Base-by-base conservation (phyloP, 1,140 invertebrate genomes). In the Zeugodacus cucurbitae region DNA sequence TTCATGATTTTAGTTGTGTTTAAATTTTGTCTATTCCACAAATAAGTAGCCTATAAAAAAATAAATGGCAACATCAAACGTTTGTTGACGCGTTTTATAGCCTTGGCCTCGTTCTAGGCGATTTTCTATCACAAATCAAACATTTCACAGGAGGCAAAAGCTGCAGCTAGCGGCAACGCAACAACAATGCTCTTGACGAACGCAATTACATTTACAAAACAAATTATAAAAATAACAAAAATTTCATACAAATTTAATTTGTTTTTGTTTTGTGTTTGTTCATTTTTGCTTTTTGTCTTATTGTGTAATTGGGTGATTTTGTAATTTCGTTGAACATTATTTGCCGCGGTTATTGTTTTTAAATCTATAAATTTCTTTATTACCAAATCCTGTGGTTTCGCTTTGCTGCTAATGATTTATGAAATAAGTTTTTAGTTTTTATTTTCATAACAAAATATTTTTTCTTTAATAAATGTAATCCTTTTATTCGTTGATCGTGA, bases 81-180 rank as follows among this genome's bases (percentile, higher is more conserved):
- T 91, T 91, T 91, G 90, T 91, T 92, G 91, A 92, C 91, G 91
- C 91, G 91, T 91, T 91, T 92, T 91, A 89, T 90, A 92, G 92
- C 91, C 91, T 92, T 92, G 91, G 91, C 91, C 91, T 91, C 91
- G 90, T 92, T 92, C 90, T 90, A 89, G 88, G 57, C 44, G 37
- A 26, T 88, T 88, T 88, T 82, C 74, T 82, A 82, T 82, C 74
- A 82, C 74, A 82, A 82, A 82, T 82, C 74, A 74, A 74, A 74
- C 67, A 82, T 82, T 48, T 82, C 74, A 44, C 74, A 82, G 74
- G 74, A 82, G 74, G 74, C 41, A 82, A 48, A 82, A 29, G 41
- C 74, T 48, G 74, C 74, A 26, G 74, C n/a, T 48, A 82, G 44
- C 41, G 74, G 74, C 74, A 48, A 29, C n/a, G 74, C 74, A 82